Percentiles rank a stretch among this genome's conserved stretches.
These are phyloP conservation scores for Trichomycterus rosablanca DNA, from an alignment of 2,113 vertebrate species.

Conservation along the genomic window DNA sequence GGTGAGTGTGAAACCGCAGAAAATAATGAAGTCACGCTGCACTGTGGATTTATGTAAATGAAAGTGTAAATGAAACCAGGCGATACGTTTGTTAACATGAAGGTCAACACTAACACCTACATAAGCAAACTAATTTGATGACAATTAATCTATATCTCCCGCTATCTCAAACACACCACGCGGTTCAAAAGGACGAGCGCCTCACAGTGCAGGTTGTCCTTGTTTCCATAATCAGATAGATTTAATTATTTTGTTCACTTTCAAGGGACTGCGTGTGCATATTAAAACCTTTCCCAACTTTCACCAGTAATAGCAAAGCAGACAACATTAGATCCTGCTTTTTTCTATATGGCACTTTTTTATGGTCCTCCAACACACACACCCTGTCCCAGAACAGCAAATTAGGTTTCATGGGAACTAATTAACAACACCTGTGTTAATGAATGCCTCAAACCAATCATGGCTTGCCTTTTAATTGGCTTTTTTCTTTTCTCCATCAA, in stretches of 20 bases:
- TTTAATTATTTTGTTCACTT: constrained; percentile 74
- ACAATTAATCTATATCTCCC: constrained; percentile 26
- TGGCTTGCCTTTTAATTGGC: constrained; percentile 84
- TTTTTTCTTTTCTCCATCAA: constrained; percentile 64
- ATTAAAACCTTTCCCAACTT: constrained; percentile 70
- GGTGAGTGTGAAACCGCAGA: no score
- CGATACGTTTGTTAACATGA: constrained; percentile 3
- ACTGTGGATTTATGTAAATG: no score
- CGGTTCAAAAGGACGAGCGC: constrained; percentile 15
- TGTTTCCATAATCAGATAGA: constrained; percentile 73
- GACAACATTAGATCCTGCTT: constrained; percentile 46
- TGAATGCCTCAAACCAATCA: constrained; percentile 89
- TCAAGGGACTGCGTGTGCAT: constrained; percentile 69
- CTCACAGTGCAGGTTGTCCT: constrained; percentile 57
- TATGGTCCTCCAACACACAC: not conserved
- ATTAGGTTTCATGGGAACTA: constrained; percentile 81
- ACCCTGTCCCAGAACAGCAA: constrained; percentile 32
- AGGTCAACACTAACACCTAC: constrained; percentile 10
- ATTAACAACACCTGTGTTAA: constrained; percentile 94
- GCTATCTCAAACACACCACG: constrained; percentile 3
- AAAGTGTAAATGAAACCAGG: not conserved
- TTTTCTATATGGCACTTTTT: constrained; percentile 63
- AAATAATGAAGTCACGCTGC: no score
- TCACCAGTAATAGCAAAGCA: constrained; percentile 42
- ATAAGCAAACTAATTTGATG: constrained; percentile 34